Percentiles rank a stretch among this genome's conserved stretches.
phyloP scores from a whole-genome alignment of 2,113 vertebrate species.

The Sapajus apella region DNA sequence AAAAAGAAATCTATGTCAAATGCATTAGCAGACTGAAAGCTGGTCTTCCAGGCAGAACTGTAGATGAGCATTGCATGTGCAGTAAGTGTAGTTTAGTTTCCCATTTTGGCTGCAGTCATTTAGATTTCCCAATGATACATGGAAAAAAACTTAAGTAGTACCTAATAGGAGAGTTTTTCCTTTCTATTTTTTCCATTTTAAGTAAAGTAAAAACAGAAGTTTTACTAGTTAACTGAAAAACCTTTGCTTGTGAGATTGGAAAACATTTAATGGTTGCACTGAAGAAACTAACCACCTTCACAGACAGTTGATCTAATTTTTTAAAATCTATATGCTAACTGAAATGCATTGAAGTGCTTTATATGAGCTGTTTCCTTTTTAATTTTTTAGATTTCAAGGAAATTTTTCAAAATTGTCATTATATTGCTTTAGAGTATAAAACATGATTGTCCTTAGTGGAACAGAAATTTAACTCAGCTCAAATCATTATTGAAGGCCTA shows the following conservation, averaged over 20 bases:
- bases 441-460: neutral
- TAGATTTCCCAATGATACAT: slow-evolving; percentile 4
- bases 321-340: neutral
- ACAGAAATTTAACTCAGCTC: neutral
- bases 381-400: slow-evolving; percentile 10
- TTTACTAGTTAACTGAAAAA: slow-evolving; percentile 29
- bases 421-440: neutral
- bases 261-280: neutral
- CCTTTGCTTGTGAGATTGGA: neutral
- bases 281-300: neutral
- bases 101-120: slow-evolving; percentile 15
- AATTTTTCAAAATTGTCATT: neutral
- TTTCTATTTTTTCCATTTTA: slow-evolving; percentile 57
- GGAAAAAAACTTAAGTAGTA: slow-evolving; percentile 22
- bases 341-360: neutral
- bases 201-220: slow-evolving; percentile 43
- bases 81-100: slow-evolving; percentile 24
- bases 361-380: neutral
- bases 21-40: slow-evolving; percentile 22
- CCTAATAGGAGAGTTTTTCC: neutral
- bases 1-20: slow-evolving; percentile 20
- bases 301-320: neutral
- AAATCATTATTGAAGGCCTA: neutral
- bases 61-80: slow-evolving; percentile 34
- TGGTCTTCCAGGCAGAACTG: slow-evolving; percentile 22